These are phyloP conservation scores for Alethe diademata DNA, from an alignment of 2,113 vertebrate species.

Conservation along the genomic window DNA sequence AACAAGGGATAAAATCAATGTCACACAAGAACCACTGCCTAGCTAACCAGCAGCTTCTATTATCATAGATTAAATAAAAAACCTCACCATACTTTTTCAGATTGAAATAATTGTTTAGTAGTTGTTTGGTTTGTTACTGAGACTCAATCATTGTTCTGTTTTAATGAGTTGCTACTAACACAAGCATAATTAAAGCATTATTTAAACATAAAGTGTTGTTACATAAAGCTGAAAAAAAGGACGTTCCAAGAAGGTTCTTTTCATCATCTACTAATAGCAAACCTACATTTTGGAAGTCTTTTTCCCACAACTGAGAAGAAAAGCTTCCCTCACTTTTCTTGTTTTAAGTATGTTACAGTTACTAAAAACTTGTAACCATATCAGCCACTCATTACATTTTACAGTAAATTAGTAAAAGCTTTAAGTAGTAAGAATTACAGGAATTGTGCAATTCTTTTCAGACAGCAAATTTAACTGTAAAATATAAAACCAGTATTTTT, in stretches of 20 bases:
- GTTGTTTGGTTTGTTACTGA: constrained; percentile 1
- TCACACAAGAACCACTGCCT: constrained; percentile 71
- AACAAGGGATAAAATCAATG: constrained; percentile 82
- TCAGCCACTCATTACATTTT: background rate
- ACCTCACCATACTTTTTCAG: constrained; percentile 18
- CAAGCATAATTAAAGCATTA: background rate
- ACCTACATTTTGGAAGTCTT: background rate
- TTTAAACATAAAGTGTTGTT: constrained; percentile 1
- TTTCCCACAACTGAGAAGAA: background rate
- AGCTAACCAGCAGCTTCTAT: constrained; percentile 76
- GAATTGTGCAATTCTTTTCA: background rate
- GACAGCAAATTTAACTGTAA: background rate
- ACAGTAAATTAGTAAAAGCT: background rate
- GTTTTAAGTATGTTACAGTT: background rate
- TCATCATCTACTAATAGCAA: background rate
- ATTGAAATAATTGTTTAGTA: constrained; percentile 32
- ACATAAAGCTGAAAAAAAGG: background rate
- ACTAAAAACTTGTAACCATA: background rate
- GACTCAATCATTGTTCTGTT: background rate
- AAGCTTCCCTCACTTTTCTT: background rate
- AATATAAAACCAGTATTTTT: background rate
- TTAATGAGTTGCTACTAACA: constrained; percentile 23
- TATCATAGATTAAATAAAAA: constrained; percentile 63
- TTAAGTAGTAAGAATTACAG: background rate
- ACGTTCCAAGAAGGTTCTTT: background rate